phyloP scores from a whole-genome alignment of 2,888 invertebrate species.

The Tipula helvola region DNA sequence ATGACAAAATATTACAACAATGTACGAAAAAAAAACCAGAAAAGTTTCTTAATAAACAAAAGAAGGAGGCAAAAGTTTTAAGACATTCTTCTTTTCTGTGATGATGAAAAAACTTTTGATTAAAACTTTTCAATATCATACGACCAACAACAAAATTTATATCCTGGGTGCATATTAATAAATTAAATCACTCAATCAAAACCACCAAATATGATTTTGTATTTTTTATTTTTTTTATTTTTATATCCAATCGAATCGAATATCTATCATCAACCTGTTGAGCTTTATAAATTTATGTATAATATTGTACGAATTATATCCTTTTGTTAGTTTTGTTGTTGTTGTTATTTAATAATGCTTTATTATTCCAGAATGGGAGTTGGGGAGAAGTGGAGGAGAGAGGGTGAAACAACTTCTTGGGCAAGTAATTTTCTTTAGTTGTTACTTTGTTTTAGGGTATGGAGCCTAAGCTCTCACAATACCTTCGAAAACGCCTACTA shows the following conservation, averaged over 20 bases:
- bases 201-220: neutral
- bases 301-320: neutral
- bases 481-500: no score
- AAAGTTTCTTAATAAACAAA: neutral
- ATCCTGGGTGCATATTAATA: neutral
- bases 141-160: neutral
- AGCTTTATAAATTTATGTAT: neutral
- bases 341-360: neutral
- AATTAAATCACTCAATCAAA: neutral
- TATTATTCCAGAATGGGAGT: neutral
- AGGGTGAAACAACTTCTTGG: neutral
- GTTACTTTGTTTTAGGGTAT: no score
- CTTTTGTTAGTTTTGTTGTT: neutral
- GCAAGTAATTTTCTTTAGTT: neutral
- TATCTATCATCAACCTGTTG: neutral
- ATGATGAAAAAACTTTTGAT: constrained; percentile 4
- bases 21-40: neutral
- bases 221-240: neutral
- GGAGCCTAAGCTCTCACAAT: no score
- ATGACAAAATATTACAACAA: neutral
- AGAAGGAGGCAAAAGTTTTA: neutral
- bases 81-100: neutral
- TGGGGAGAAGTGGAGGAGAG: no score
- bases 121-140: neutral
- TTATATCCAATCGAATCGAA: neutral